phyloP scores from a whole-genome alignment of 2,113 vertebrate genomes.

The Cebidichthys violaceus region DNA sequence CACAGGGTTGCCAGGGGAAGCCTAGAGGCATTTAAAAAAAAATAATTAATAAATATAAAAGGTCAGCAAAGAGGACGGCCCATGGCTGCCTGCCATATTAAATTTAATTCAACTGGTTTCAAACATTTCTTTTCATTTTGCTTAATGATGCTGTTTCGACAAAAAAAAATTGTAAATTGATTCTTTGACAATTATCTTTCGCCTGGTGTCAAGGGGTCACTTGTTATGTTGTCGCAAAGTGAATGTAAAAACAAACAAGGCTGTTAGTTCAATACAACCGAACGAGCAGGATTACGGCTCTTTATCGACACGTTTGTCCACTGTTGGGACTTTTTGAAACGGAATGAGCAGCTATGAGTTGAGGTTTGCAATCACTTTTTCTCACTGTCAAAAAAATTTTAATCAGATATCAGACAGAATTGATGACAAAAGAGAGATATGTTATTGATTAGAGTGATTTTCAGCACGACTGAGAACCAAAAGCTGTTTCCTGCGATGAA shows the following conservation, averaged over 20 bases:
- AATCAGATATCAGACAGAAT: neutral
- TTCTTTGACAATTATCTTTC: no score
- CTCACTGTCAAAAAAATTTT: neutral
- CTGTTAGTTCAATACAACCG: neutral
- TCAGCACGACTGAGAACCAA: constrained; percentile 24
- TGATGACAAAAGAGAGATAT: constrained; percentile 12
- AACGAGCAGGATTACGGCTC: neutral
- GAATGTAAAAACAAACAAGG: neutral
- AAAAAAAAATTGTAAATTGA: no score
- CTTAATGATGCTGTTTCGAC: no score
- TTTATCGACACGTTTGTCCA: neutral
- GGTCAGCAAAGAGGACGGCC: no score
- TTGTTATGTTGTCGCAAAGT: neutral
- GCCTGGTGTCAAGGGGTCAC: no score
- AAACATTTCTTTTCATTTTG: no score
- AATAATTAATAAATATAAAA: no score
- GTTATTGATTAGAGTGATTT: constrained; percentile 30
- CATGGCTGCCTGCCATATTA: no score
- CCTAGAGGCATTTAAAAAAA: no score
- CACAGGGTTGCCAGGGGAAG: no score
- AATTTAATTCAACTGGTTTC: no score
- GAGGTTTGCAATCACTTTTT: neutral
- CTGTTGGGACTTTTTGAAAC: neutral
- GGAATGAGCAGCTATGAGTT: neutral
- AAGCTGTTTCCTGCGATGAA: constrained; percentile 30